Conservation (phyloP, 2,113 vertebrate genomes). For the Elachura formosa region DNA sequence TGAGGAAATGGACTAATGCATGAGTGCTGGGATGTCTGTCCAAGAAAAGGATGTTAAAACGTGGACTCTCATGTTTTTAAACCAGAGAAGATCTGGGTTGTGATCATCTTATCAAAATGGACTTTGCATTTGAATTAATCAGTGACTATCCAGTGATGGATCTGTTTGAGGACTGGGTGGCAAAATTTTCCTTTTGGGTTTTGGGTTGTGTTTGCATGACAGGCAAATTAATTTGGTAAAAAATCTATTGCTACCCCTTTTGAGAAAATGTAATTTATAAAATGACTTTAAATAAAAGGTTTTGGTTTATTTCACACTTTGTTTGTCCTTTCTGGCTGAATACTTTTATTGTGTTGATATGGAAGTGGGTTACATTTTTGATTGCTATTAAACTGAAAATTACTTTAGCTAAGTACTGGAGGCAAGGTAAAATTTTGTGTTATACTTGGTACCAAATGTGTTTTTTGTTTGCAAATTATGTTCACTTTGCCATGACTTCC, state of each 20-base stretch:
- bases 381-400: constrained; percentile 34
- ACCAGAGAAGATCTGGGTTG: constrained; percentile 73
- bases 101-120: constrained; percentile 59
- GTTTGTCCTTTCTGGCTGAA: constrained; percentile 68
- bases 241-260: constrained; percentile 27
- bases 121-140: constrained; percentile 65
- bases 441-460: constrained; percentile 39
- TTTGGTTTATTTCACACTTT: constrained; percentile 61
- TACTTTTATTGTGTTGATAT: neutral
- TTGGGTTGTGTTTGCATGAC: neutral
- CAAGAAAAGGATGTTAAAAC: constrained; percentile 72
- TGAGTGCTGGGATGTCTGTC: constrained; percentile 72
- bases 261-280: constrained; percentile 62
- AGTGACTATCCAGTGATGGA: neutral
- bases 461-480: constrained; percentile 29
- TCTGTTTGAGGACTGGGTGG: constrained; percentile 25
- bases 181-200: neutral
- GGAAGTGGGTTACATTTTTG: constrained; percentile 5
- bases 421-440: constrained; percentile 23
- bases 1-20: constrained; percentile 75
- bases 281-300: constrained; percentile 74
- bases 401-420: constrained; percentile 28
- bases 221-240: constrained; percentile 31
- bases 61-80: constrained; percentile 68
- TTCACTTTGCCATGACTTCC: constrained; percentile 25